These are phyloP conservation scores for Euzophera pinguis DNA, from an alignment of 2,888 invertebrate genomes.

Conservation along the genomic window DNA sequence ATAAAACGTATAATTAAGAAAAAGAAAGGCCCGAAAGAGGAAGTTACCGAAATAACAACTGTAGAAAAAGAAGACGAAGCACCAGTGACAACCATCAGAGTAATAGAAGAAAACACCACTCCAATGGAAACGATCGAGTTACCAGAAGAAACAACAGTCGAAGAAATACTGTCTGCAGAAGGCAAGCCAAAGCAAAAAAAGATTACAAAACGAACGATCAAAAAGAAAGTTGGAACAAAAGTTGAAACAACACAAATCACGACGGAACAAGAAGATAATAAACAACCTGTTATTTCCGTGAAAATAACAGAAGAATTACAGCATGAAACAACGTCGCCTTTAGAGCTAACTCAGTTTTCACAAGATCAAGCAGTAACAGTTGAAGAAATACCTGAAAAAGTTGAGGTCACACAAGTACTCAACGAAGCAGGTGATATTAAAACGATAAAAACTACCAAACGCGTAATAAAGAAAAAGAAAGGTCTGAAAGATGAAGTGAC, in stretches of 20 bases:
- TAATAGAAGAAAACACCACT: slow-evolving; percentile 22
- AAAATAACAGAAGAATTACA: slow-evolving; percentile 48
- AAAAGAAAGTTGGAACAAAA: slow-evolving; percentile 34
- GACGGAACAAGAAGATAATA: slow-evolving; percentile 25
- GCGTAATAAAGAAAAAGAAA: slow-evolving; percentile 26
- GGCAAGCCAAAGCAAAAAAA: slow-evolving; percentile 31
- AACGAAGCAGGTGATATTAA: slow-evolving; percentile 34
- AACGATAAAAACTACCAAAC: slow-evolving; percentile 35
- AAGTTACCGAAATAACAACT: slow-evolving; percentile 18
- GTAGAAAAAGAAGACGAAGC: slow-evolving; percentile 26
- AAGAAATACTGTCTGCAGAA: slow-evolving; percentile 39
- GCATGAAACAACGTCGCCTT: slow-evolving; percentile 49
- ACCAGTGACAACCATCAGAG: slow-evolving; percentile 22
- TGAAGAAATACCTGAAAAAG: slow-evolving; percentile 42
- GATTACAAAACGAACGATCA: slow-evolving; percentile 29
- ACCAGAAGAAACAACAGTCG: slow-evolving; percentile 30
- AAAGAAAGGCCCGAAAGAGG: slow-evolving; percentile 22
- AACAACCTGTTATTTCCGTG: slow-evolving; percentile 27
- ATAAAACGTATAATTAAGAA: slow-evolving; percentile 15
- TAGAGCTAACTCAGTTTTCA: slow-evolving; percentile 46
- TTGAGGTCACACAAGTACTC: slow-evolving; percentile 24
- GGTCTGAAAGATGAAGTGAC: slow-evolving; percentile 31
- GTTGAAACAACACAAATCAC: slow-evolving; percentile 20
- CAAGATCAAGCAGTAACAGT: slow-evolving; percentile 35
- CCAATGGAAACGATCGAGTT: slow-evolving; percentile 22